Conservation (phyloP, 2,888 invertebrate species). For the Caenorhabditis doughertyi region DNA sequence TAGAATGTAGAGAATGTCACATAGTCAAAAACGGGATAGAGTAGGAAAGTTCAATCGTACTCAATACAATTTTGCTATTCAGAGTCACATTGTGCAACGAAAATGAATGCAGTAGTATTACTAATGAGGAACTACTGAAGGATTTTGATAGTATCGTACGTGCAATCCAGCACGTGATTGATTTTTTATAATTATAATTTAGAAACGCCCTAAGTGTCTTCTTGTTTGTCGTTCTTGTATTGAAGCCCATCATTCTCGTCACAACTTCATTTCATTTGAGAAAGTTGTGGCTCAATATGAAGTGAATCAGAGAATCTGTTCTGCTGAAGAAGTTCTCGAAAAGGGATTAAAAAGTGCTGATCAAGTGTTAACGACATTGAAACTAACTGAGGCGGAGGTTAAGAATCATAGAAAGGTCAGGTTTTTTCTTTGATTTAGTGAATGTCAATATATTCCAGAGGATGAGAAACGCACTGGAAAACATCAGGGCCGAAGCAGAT, state of each 20-base stretch:
- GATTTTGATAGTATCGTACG: constrained; percentile 22
- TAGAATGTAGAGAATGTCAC: constrained; percentile 25
- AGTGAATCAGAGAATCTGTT: constrained; percentile 12
- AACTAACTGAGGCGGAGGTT: background rate
- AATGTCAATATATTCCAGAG: constrained; percentile 22
- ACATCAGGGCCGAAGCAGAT: constrained; percentile 31
- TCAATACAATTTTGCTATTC: background rate
- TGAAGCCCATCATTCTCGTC: constrained; percentile 28
- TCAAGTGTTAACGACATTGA: constrained; percentile 1
- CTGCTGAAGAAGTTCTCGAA: background rate
- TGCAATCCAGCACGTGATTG: background rate
- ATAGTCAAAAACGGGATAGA: background rate
- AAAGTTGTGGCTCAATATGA: constrained; percentile 39
- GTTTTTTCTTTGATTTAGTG: background rate
- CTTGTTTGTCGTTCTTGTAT: constrained; percentile 42
- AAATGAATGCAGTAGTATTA: background rate
- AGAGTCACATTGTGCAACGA: constrained; percentile 35
- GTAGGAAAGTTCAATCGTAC: constrained; percentile 17
- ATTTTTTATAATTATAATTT: background rate
- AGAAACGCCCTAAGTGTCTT: constrained; percentile 27
- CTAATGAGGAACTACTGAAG: background rate
- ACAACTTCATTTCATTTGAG: constrained; percentile 33
- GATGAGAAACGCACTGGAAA: constrained; percentile 44
- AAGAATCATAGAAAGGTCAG: constrained; percentile 32
- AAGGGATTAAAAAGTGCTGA: constrained; percentile 29